These are phyloP conservation scores for Drosophila burlai DNA, from an alignment of 1,140 invertebrate species.

Conservation along the genomic window DNA sequence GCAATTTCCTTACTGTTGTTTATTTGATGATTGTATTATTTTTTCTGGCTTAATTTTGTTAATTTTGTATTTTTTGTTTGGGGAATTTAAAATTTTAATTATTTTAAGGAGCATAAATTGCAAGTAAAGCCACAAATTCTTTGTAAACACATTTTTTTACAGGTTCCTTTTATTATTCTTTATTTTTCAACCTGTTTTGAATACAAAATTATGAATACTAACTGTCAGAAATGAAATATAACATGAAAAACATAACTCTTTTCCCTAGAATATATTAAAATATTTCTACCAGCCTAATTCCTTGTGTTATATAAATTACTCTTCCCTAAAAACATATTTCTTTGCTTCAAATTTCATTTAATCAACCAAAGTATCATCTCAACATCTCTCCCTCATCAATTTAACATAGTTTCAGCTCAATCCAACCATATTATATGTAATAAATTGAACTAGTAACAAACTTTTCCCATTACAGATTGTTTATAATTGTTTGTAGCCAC, in stretches of 20 bases:
- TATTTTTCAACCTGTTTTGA: neutral
- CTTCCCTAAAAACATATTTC: neutral
- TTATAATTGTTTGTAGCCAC: slow-evolving; percentile 1
- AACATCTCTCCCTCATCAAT: no score
- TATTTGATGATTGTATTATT: neutral
- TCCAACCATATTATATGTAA: neutral
- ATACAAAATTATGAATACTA: neutral
- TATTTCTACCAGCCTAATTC: neutral
- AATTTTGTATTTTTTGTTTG: neutral
- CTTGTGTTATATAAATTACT: neutral
- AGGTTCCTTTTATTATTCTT: no score
- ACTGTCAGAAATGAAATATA: neutral
- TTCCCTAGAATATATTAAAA: neutral
- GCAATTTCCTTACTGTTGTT: slow-evolving; percentile 3
- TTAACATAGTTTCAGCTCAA: no score
- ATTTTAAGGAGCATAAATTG: no score
- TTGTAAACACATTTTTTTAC: no score
- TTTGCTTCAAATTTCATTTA: no score
- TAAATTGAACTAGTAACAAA: neutral
- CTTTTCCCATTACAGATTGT: slow-evolving; percentile 1
- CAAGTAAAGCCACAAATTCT: neutral
- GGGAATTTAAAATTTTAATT: neutral
- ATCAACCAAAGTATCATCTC: neutral
- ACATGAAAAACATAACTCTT: neutral
- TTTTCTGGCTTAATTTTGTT: neutral